phyloP scores from a whole-genome alignment of 2,113 vertebrate genomes.

The Pomatorhinus ruficollis region DNA sequence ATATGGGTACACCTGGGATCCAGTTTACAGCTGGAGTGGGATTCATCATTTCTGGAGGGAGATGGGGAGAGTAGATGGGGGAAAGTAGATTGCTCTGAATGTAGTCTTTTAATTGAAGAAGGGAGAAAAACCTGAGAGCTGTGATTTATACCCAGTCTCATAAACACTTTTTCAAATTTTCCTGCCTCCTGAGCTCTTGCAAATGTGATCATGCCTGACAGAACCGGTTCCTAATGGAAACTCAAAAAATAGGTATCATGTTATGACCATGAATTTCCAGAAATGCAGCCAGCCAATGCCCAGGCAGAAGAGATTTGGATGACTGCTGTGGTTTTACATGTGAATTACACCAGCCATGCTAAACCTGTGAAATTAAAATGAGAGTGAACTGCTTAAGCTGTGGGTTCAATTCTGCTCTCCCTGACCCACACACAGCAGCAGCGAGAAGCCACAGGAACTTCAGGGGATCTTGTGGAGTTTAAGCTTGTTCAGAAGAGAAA shows the following conservation, averaged over 20 bases:
- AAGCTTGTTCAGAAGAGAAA: neutral
- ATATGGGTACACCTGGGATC: slow-evolving; percentile 6
- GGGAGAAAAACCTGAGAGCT: neutral
- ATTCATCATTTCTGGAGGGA: slow-evolving; percentile 14
- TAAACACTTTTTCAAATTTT: slow-evolving; percentile 55
- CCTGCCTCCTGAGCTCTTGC: slow-evolving; percentile 44
- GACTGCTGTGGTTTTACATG: slow-evolving; percentile 19
- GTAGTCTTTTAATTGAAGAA: slow-evolving; percentile 13
- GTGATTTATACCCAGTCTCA: slow-evolving; percentile 19
- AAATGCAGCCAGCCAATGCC: slow-evolving; percentile 54
- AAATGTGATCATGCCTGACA: neutral
- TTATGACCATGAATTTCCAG: slow-evolving; percentile 59
- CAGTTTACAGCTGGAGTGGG: slow-evolving; percentile 24
- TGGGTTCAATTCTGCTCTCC: neutral
- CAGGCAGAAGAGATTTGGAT: slow-evolving; percentile 19
- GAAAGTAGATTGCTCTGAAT: neutral
- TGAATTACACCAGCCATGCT: neutral
- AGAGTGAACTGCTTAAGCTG: slow-evolving; percentile 5
- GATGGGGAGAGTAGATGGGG: neutral
- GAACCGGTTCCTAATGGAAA: slow-evolving; percentile 57
- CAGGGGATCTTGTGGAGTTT: neutral
- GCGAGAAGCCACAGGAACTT: neutral
- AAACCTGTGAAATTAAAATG: slow-evolving; percentile 29
- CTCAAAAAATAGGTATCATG: slow-evolving; percentile 37
- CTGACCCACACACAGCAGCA: neutral